phyloP scores from a whole-genome alignment of 2,888 invertebrate genomes.

The Coecobrya sp. region DNA sequence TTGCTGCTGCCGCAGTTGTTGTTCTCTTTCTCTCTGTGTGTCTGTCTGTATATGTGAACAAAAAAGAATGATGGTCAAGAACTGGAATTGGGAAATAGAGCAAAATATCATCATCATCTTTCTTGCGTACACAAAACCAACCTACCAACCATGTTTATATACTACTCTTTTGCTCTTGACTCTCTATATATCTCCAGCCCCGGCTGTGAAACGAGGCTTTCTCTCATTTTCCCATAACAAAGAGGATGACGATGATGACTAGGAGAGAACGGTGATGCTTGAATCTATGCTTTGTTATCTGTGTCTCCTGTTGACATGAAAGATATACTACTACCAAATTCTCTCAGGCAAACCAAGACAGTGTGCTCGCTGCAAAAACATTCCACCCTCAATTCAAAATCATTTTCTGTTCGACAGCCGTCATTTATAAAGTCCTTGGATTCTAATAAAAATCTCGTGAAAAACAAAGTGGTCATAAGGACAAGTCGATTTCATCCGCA shows the following conservation, averaged over 20 bases:
- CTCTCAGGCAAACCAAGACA: not conserved
- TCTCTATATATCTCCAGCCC: slow-evolving; percentile 22
- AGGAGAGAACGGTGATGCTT: not conserved
- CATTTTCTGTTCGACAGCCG: no score
- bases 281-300: not conserved
- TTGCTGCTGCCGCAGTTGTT: not conserved
- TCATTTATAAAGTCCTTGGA: no score
- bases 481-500: no score
- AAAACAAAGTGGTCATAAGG: no score
- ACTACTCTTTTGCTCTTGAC: no score
- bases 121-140: slow-evolving; percentile 11
- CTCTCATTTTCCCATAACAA: slow-evolving; percentile 59
- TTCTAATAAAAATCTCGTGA: no score
- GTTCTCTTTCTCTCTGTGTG: not conserved
- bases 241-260: not conserved
- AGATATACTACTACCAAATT: not conserved
- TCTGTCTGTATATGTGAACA: slow-evolving; percentile 8
- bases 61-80: slow-evolving; percentile 50
- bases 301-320: slow-evolving; percentile 23
- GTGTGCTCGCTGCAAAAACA: not conserved
- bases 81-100: slow-evolving; percentile 66
- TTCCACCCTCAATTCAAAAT: not conserved
- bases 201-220: not conserved
- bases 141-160: no score
- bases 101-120: slow-evolving; percentile 26